Evolutionary conservation across 2,797 vertebrate genomes (phyloP).

Genomic region (Eleutherodactylus coqui): DNA sequence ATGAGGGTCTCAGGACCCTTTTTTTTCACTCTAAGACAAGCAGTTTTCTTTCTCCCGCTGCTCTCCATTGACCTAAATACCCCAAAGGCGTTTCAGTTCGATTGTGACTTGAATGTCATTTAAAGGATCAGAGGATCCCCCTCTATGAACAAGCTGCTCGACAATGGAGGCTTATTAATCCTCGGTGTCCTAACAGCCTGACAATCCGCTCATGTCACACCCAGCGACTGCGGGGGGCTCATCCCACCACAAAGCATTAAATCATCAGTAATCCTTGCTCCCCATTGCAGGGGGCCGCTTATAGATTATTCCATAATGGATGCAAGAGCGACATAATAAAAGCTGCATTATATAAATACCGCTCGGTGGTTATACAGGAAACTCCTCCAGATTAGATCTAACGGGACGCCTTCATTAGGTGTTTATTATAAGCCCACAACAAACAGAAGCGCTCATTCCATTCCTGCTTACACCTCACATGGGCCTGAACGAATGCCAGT

Average conservation of each 20-base stretch:
- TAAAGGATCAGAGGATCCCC: constrained; percentile 21
- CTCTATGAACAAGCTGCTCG: not conserved
- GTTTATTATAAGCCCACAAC: not conserved
- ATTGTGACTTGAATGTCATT: constrained; percentile 38
- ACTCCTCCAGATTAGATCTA: not conserved
- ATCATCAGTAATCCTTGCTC: not conserved
- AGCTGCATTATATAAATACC: not conserved
- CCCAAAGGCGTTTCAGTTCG: constrained; percentile 16
- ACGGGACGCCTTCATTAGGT: not conserved
- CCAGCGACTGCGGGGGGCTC: not conserved
- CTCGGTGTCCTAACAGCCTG: constrained; percentile 1
- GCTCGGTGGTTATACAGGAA: not conserved
- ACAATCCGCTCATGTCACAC: constrained; percentile 20
- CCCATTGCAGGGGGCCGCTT: not conserved
- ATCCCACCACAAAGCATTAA: constrained; percentile 22
- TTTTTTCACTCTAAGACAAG: not conserved
- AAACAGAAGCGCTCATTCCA: not conserved
- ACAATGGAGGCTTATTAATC: constrained; percentile 24
- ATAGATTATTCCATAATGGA: constrained; percentile 3
- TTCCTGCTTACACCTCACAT: not conserved
- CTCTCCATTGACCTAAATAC: constrained; percentile 36
- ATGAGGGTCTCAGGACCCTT: not conserved
- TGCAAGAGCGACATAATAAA: not conserved
- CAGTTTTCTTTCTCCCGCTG: constrained; percentile 26
- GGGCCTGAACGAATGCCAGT: not conserved